phyloP scores from a whole-genome alignment of 2,888 invertebrate species.

The Spilosoma lubricipeda region DNA sequence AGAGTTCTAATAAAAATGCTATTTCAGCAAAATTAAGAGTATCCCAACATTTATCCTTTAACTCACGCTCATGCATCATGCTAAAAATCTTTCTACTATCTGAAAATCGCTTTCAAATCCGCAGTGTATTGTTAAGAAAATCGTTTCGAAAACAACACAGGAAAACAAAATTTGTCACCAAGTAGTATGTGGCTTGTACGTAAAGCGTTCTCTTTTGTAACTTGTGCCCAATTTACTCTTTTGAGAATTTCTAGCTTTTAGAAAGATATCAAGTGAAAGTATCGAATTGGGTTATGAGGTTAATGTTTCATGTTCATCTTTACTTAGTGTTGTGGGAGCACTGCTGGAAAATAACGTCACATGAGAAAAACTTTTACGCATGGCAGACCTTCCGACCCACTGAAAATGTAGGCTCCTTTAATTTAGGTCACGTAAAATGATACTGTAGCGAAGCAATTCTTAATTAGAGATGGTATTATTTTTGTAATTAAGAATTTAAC shows the following conservation, averaged over 20 bases:
- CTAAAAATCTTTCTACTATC: not conserved
- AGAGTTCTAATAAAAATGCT: not conserved
- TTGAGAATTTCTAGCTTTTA: constrained; percentile 29
- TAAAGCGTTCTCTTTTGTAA: constrained; percentile 33
- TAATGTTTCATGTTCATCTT: constrained; percentile 17
- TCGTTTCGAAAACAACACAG: not conserved
- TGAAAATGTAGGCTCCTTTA: constrained; percentile 6
- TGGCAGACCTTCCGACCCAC: not conserved
- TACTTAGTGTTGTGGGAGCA: constrained; percentile 9
- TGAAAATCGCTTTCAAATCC: not conserved
- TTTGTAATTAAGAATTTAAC: not conserved
- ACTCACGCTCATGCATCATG: not conserved
- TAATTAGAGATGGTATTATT: constrained; percentile 1
- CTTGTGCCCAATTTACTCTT: constrained; percentile 20
- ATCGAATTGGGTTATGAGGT: constrained; percentile 19
- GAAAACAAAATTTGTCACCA: constrained; percentile 1
- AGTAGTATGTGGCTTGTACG: constrained; percentile 28
- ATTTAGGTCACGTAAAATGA: constrained; percentile 13
- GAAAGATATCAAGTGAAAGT: constrained; percentile 12
- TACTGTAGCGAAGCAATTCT: not conserved
- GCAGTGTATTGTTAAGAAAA: not conserved
- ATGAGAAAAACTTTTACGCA: constrained; percentile 12
- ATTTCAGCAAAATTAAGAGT: no score
- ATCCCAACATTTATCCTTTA: not conserved
- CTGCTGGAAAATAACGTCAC: constrained; percentile 7